Base-by-base conservation (phyloP, 2,888 invertebrate species). In the Tanypteryx hageni region DNA sequence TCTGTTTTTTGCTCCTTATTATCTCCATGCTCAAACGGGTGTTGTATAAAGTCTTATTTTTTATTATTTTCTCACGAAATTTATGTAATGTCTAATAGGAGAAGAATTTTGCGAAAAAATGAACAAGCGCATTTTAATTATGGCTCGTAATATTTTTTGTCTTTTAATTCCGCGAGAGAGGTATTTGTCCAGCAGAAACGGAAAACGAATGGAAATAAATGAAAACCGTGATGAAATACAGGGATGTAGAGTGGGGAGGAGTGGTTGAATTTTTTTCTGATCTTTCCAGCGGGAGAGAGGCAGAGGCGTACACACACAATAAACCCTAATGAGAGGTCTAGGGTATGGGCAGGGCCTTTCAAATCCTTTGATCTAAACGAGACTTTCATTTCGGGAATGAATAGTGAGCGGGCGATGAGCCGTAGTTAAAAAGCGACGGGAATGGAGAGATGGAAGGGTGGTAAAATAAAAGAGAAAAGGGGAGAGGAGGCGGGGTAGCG, bases 271-370 rank as follows among this genome's bases (percentile, higher is more conserved):
- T 18, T 76, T 76, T 76, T 76, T 76, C 27, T 76, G 76, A 76
- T 76, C 76, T 76, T 27, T 76, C 76, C 61, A 59, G 59, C 59
- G 59, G 27, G 85, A 16, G 61, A 86, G 22, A 44, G 44, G 44
- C 44, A 44, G 1, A 44, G 3, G 5, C 44, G 5, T 5, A 44
- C 44, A 44, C 44, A 44, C 44, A 86, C 31, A 86, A 61, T 86
- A 86, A 86, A 86, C 86, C 59, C 27, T 61, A 86, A 86, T 61
- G 86, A 86, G 86, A 61, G 27, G 27, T 31, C 61, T 86, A 86
- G 13, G 61, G 59, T 86, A 86, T 86, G 86, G 61, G 59, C 59
- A 16, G 14, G 31, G 57, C 84, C 61, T 10, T 58, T 57, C 86
- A 10, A 31, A 31, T 5, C 86, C 86, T 86, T 86, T 86, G 86